These are phyloP conservation scores for Phrynosoma platyrhinos DNA, from an alignment of 2,113 vertebrate genomes.

Conservation along the genomic window DNA sequence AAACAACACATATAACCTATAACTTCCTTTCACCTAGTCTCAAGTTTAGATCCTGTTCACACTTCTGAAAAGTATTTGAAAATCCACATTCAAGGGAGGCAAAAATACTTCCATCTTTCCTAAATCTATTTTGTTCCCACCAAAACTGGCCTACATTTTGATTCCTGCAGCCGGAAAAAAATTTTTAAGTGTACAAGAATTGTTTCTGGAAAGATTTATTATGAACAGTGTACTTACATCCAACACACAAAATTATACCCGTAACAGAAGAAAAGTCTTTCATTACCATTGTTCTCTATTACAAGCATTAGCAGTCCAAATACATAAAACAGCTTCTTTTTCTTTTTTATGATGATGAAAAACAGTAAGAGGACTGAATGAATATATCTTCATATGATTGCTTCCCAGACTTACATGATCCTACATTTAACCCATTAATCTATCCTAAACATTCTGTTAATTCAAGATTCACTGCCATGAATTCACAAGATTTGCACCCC, in stretches of 20 bases:
- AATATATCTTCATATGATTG: slow-evolving; percentile 64
- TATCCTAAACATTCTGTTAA: slow-evolving; percentile 10
- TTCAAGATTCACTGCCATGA: neutral
- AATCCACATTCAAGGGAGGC: slow-evolving; percentile 53
- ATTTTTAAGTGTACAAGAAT: slow-evolving; percentile 62
- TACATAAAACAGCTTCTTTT: slow-evolving; percentile 86
- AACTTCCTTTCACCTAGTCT: too few relatives aligned
- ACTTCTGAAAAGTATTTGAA: slow-evolving; percentile 57
- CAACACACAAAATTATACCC: slow-evolving; percentile 71
- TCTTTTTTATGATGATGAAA: slow-evolving; percentile 74
- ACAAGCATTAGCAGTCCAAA: slow-evolving; percentile 77
- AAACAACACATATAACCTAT: too few relatives aligned
- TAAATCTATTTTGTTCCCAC: slow-evolving; percentile 60
- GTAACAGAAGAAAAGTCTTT: slow-evolving; percentile 60
- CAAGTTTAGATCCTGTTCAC: too few relatives aligned
- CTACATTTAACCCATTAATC: neutral
- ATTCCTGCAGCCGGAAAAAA: slow-evolving; percentile 64
- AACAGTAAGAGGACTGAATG: slow-evolving; percentile 77
- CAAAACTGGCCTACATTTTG: slow-evolving; percentile 67
- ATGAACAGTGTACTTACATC: slow-evolving; percentile 64
- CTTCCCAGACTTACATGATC: slow-evolving; percentile 60
- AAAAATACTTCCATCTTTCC: slow-evolving; percentile 54
- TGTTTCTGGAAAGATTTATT: slow-evolving; percentile 65
- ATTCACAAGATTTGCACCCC: neutral
- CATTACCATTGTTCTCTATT: slow-evolving; percentile 79